These are phyloP conservation scores for Frankliniella intonsa DNA, from an alignment of 2,888 invertebrate genomes.

Conservation along the genomic window DNA sequence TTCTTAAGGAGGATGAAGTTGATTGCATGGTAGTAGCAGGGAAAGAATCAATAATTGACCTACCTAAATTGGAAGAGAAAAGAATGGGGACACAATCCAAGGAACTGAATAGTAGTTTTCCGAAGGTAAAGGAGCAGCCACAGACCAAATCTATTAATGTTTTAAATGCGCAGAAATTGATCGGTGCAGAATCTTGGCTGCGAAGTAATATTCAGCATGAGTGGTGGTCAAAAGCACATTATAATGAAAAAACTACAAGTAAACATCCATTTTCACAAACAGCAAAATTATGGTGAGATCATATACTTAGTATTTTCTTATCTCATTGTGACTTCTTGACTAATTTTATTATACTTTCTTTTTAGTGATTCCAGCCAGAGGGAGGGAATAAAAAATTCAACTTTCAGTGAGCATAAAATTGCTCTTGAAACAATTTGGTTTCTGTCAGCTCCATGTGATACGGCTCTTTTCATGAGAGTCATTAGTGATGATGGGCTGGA, in stretches of 20 bases:
- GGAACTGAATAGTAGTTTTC: too few species aligned
- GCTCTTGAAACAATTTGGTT: neutral
- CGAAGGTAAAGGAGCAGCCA: too few species aligned
- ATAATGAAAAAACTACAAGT: neutral
- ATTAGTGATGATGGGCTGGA: neutral
- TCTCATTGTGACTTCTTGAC: neutral
- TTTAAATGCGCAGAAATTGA: neutral
- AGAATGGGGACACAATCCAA: too few species aligned
- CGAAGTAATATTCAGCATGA: neutral
- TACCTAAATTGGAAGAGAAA: too few species aligned
- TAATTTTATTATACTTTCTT: neutral
- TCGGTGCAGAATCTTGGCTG: neutral
- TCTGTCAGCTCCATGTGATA: neutral
- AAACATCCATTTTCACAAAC: neutral
- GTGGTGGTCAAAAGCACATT: neutral
- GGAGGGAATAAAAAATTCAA: neutral
- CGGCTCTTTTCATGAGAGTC: slow-evolving; percentile 3
- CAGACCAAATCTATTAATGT: neutral
- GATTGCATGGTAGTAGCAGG: neutral
- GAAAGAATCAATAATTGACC: neutral
- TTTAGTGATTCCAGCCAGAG: neutral
- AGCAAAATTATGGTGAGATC: neutral
- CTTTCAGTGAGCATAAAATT: neutral
- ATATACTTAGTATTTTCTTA: neutral
- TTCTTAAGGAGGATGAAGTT: neutral